Percentiles rank a stretch among this genome's conserved stretches.
Evolutionary conservation across 2,888 invertebrate species (phyloP).

Genomic region (Drosophila paracracens): DNA sequence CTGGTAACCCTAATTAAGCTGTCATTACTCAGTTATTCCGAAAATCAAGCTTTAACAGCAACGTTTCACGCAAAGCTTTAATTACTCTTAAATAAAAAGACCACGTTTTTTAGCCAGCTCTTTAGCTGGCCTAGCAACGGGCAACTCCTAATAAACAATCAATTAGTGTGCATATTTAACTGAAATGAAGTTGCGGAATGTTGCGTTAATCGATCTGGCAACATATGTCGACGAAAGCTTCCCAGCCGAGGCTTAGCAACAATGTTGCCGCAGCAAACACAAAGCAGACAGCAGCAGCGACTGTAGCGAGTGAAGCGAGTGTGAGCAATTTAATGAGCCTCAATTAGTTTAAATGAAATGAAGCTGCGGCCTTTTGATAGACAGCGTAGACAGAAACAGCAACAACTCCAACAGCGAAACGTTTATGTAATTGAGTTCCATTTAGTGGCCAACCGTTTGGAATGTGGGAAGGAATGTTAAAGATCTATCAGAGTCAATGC

Average conservation of each 20-base stretch:
- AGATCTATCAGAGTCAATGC: slow-evolving; percentile 14
- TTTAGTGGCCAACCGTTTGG: slow-evolving; percentile 30
- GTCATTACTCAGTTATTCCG: slow-evolving; percentile 2
- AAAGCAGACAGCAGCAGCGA: not conserved
- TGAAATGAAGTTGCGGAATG: slow-evolving; percentile 16
- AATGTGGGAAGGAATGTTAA: slow-evolving; percentile 25
- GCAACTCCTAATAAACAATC: slow-evolving; percentile 25
- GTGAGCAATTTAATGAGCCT: slow-evolving; percentile 51
- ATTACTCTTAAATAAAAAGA: slow-evolving; percentile 22
- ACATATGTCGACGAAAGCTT: slow-evolving; percentile 21
- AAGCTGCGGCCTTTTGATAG: slow-evolving; percentile 54
- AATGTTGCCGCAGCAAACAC: slow-evolving; percentile 37
- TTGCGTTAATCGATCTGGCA: slow-evolving; percentile 35
- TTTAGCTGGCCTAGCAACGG: slow-evolving; percentile 25
- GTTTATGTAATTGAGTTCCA: slow-evolving; percentile 67
- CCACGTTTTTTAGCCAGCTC: not conserved
- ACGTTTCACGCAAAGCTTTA: slow-evolving; percentile 27
- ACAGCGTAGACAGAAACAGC: slow-evolving; percentile 24
- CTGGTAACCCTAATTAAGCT: slow-evolving; percentile 61
- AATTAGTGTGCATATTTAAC: slow-evolving; percentile 38
- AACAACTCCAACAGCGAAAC: slow-evolving; percentile 34
- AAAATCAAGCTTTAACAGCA: not conserved
- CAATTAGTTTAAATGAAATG: slow-evolving; percentile 72
- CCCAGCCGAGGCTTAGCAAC: slow-evolving; percentile 30
- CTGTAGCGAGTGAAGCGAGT: slow-evolving; percentile 12